phyloP scores from a whole-genome alignment of 2,113 vertebrate genomes.

The Pantherophis guttatus region DNA sequence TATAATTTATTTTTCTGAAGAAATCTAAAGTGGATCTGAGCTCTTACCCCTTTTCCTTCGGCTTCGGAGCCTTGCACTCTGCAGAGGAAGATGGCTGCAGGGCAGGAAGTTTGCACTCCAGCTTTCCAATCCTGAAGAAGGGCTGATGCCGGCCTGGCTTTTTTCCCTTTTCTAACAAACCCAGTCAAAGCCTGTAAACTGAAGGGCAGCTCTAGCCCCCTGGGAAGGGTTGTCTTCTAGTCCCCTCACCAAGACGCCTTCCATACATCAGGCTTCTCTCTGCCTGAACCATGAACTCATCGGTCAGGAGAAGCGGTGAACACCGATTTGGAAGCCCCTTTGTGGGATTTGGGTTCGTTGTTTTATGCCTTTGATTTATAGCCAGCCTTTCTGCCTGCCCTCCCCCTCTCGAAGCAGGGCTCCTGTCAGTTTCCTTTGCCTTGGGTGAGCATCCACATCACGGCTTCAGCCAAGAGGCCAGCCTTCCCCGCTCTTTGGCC shows the following conservation, averaged over 20 bases:
- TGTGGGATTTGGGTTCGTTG: background rate
- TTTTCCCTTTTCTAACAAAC: background rate
- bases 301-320: background rate
- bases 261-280: no score
- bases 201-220: background rate
- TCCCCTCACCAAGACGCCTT: background rate
- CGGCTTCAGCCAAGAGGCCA: background rate
- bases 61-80: background rate
- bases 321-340: background rate
- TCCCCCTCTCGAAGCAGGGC: background rate
- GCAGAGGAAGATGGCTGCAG: background rate
- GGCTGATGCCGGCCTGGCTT: background rate
- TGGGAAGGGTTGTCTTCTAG: background rate
- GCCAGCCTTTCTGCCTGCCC: background rate
- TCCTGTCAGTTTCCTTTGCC: background rate
- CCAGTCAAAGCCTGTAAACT: background rate
- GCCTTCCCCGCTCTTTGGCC: rapidly evolving
- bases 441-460: background rate
- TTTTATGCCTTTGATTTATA: background rate
- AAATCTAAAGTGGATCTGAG: background rate
- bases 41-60: background rate
- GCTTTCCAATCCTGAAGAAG: background rate
- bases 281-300: background rate
- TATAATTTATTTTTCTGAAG: background rate
- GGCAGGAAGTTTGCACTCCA: background rate